A percentile compares a stretch with the other conserved stretches of the same genome.
Conservation (phyloP, 2,113 vertebrate genomes). For the Pomatostomus ruficeps region DNA sequence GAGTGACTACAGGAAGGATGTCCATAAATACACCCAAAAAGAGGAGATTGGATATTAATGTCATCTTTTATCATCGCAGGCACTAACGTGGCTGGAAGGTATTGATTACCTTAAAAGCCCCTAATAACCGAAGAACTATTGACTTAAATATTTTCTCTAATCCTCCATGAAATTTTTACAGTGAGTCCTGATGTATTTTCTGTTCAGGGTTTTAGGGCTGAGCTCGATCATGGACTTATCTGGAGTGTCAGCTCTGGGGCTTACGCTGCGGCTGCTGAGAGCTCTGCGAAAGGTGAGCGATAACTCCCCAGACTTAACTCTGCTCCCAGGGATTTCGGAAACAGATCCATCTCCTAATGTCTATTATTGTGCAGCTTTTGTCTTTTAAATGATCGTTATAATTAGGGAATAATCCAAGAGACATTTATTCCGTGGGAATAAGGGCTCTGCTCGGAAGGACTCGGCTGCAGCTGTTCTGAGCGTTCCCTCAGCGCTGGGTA, state of each 20-base stretch:
- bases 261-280: background rate
- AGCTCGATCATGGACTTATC: background rate
- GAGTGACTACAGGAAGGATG: background rate
- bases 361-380: background rate
- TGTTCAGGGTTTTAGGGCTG: conserved; percentile 31
- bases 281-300: background rate
- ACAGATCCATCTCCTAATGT: background rate
- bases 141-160: conserved; percentile 50
- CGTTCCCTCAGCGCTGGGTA: background rate
- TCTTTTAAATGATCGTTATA: background rate
- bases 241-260: background rate
- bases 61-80: background rate
- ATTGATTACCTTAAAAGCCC: conserved; percentile 57
- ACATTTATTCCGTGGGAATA: background rate
- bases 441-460: background rate
- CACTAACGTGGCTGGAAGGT: conserved; percentile 35
- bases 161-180: conserved; percentile 45
- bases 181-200: conserved; percentile 47
- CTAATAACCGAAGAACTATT: conserved; percentile 39
- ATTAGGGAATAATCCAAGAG: background rate
- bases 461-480: background rate
- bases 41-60: background rate
- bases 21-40: background rate
- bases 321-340: background rate
- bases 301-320: background rate